A percentile compares a stretch with the other conserved stretches of the same genome.
Conservation (phyloP, 2,888 invertebrate species). For the Malachius bipustulatus region DNA sequence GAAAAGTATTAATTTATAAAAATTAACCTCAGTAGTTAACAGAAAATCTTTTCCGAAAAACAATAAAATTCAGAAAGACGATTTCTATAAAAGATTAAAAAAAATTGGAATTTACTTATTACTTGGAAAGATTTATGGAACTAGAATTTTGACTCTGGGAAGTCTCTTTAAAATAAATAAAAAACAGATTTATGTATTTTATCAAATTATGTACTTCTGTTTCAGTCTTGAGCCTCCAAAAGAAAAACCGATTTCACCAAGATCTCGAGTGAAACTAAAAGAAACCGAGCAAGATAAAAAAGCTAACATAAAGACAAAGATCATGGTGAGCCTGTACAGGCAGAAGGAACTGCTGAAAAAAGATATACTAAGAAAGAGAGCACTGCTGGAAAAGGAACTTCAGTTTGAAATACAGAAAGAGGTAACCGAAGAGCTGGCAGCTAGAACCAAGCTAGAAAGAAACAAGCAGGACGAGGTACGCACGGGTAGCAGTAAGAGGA, state of each 20-base stretch:
- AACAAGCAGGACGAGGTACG: slow-evolving; percentile 47
- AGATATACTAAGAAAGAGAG: slow-evolving; percentile 84
- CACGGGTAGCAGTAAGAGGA: slow-evolving; percentile 45
- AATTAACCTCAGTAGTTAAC: no score
- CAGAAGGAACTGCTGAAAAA: slow-evolving; percentile 89
- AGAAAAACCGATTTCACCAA: slow-evolving; percentile 30
- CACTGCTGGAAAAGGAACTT: slow-evolving; percentile 76
- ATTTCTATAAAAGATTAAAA: no score
- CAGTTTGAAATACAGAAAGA: slow-evolving; percentile 85
- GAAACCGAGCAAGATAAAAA: slow-evolving; percentile 35
- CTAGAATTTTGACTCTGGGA: no score
- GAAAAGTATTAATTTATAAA: no score
- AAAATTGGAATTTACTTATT: no score
- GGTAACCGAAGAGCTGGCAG: slow-evolving; percentile 58
- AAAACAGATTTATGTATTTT: no score
- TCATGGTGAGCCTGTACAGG: slow-evolving; percentile 66
- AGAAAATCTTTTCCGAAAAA: no score
- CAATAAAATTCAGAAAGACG: no score
- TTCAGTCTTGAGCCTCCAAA: slow-evolving; percentile 20
- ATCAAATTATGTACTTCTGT: slow-evolving; percentile 4
- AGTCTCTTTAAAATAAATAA: no score
- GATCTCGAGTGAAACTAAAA: slow-evolving; percentile 31
- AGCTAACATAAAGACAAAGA: slow-evolving; percentile 45
- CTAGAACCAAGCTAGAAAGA: slow-evolving; percentile 58
- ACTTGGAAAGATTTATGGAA: no score